These are phyloP conservation scores for Panulirus ornatus DNA, from an alignment of 1,140 invertebrate genomes.

Conservation along the genomic window DNA sequence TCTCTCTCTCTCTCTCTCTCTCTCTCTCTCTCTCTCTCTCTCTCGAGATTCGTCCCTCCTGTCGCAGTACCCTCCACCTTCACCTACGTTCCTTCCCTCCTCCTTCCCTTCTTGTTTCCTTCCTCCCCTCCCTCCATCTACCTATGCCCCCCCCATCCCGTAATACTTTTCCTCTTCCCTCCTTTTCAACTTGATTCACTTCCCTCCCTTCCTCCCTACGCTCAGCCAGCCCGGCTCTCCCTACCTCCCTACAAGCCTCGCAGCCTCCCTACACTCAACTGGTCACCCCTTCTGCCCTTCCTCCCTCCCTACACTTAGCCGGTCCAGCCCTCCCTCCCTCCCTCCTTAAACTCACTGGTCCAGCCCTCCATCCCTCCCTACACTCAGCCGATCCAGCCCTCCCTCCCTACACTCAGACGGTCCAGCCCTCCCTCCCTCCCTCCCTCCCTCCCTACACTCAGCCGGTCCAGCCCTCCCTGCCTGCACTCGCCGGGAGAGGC, in stretches of 20 bases:
- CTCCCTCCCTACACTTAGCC: neutral
- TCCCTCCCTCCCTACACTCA: slow-evolving; percentile 21
- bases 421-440: slow-evolving; percentile 1
- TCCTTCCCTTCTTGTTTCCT: neutral
- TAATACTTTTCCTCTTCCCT: neutral
- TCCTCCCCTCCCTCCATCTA: neutral
- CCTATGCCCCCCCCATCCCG: neutral
- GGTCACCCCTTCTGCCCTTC: neutral
- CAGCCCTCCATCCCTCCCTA: slow-evolving; percentile 10
- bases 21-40: neutral
- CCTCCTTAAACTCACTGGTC: too few relatives aligned
- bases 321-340: neutral
- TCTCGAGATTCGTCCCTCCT: neutral
- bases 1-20: neutral
- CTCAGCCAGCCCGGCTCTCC: neutral
- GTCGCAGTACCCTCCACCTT: neutral
- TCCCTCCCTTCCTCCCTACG: neutral
- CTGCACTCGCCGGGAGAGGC: slow-evolving; percentile 35
- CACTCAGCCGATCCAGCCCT: neutral
- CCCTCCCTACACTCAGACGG: neutral
- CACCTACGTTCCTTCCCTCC: neutral
- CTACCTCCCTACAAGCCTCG: too few relatives aligned
- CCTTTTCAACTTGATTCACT: neutral
- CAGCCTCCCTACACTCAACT: too few relatives aligned
- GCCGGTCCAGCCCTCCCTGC: slow-evolving; percentile 13